Evolutionary conservation across 2,888 invertebrate genomes (phyloP).

Genomic region (Spisula solida): DNA sequence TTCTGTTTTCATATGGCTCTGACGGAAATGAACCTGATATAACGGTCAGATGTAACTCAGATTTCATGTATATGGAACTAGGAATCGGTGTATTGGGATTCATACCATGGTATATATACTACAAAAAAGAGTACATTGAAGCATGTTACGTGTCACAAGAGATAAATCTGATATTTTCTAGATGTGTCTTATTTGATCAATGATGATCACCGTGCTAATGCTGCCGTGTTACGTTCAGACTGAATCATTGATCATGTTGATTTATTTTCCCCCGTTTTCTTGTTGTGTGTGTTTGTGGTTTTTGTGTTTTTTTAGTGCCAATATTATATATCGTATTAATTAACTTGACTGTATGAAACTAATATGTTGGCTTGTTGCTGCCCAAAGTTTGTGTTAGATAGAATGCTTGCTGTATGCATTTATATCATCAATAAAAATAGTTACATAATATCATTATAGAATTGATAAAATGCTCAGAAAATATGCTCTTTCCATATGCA

Average conservation of each 20-base stretch:
- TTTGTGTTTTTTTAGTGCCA: background rate
- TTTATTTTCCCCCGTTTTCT: background rate
- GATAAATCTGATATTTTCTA: background rate
- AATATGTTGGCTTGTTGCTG: constrained; percentile 16
- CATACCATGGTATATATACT: no score
- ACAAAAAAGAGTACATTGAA: background rate
- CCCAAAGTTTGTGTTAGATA: background rate
- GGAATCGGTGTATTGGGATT: no score
- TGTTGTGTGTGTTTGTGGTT: constrained; percentile 11
- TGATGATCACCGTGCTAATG: background rate
- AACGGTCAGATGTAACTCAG: no score
- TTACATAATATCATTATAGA: background rate
- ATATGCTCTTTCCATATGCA: no score
- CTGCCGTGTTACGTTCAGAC: background rate
- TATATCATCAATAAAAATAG: background rate
- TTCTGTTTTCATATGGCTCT: no score
- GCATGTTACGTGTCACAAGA: background rate
- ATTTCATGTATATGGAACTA: no score
- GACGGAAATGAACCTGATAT: no score
- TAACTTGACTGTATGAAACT: background rate
- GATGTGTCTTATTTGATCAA: background rate
- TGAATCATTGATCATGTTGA: background rate
- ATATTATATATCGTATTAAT: background rate
- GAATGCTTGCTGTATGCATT: background rate
- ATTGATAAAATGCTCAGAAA: no score